phyloP scores from a whole-genome alignment of 1,140 invertebrate genomes.

The Cepaea nemoralis region DNA sequence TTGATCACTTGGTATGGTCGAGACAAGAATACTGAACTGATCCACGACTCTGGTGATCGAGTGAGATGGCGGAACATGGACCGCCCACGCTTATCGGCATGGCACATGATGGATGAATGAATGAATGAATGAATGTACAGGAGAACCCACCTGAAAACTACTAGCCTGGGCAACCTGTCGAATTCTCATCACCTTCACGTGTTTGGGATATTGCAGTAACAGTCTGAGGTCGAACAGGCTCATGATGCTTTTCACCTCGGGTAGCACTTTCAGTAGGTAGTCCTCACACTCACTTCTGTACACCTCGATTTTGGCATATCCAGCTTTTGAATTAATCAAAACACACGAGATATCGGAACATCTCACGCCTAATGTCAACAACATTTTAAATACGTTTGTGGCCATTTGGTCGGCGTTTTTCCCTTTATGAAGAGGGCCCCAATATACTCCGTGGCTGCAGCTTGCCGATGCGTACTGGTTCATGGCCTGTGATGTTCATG shows the following conservation, averaged over 20 bases:
- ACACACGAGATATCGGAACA: neutral
- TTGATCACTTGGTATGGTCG: too few species aligned
- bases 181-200: neutral
- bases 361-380: neutral
- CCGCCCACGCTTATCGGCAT: too few species aligned
- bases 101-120: too few species aligned
- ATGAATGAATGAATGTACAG: too few species aligned
- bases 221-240: slow-evolving; percentile 3
- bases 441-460: neutral
- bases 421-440: neutral
- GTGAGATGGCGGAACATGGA: too few species aligned
- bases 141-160: neutral
- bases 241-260: slow-evolving; percentile 4
- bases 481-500: neutral
- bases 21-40: too few species aligned
- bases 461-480: neutral
- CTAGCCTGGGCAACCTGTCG: neutral
- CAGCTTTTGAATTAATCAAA: neutral
- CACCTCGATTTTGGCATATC: slow-evolving; percentile 8
- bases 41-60: too few species aligned
- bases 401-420: slow-evolving; percentile 3
- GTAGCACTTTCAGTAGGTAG: slow-evolving; percentile 8
- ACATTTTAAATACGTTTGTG: neutral
- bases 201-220: neutral
- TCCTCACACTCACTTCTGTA: neutral